Base-by-base conservation (phyloP, 2,797 vertebrate species). In the Scolopax rusticola region DNA sequence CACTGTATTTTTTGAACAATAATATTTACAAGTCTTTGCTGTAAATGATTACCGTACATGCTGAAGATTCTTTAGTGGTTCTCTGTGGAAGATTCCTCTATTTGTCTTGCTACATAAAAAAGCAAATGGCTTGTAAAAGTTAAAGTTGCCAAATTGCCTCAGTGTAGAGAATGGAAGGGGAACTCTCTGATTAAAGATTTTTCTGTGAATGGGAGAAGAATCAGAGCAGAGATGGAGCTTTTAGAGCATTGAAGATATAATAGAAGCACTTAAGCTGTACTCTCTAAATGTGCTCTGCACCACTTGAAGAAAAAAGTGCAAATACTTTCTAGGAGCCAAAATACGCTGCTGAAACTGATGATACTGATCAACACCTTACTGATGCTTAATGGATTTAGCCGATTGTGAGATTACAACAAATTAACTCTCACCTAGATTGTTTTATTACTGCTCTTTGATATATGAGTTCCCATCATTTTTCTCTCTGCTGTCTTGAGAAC, bases 91-190 rank as follows among this genome's bases (percentile, higher is more conserved):
- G 40, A 57, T 86, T 82, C 70, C 45, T 82, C 38, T 56, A 3
- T 47, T 84, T 75, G 18, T 79, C 77, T 64, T 90, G 33, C 84
- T 92, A 32, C 50, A 27, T 87, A 76, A 84, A 94, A 94, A 95
- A 90, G 12, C 51, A 87, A 94, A 89, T 70, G 33, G 43, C 59
- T 76, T 71, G 51, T 88, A 69, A 84, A 91, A 90, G 38, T 64
- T 47, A 75, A 61, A 89, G 59, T 79, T 65, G 61, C 33, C 30
- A 40, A 8, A 45, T 47, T 93, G 45, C 20, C 23, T 86, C 38
- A 41, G 36, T 13, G 3, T 65, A 79, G 21, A 69, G 9, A 61
- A 43, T 56, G 54, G n/a, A 54, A 76, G 40, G 36, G 32, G 73
- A 92, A 82, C 59, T 53, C 1, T 2, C 51, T 77, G 74, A 89